A percentile compares a stretch with the other conserved stretches of the same genome.
These are phyloP conservation scores for Goniozus legneri DNA, from an alignment of 1,140 invertebrate genomes.

Conservation along the genomic window DNA sequence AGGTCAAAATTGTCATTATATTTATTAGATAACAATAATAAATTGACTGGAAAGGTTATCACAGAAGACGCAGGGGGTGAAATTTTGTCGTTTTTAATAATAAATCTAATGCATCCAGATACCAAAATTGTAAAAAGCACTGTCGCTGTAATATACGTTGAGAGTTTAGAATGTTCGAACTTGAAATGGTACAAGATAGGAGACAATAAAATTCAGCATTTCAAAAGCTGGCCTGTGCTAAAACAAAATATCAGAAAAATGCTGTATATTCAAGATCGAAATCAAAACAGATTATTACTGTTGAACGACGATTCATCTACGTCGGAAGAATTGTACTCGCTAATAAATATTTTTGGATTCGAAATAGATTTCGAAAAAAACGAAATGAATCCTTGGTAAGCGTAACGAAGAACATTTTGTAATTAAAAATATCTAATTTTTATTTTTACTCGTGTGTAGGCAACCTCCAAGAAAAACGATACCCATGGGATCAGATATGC, in stretches of 20 bases:
- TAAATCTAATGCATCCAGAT: too few species aligned
- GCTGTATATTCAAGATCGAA: slow-evolving; percentile 16
- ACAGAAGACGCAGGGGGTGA: neutral
- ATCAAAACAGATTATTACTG: slow-evolving; percentile 22
- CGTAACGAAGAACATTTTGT: too few species aligned
- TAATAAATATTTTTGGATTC: slow-evolving; percentile 28
- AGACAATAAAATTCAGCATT: slow-evolving; percentile 5
- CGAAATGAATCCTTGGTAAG: slow-evolving; percentile 16
- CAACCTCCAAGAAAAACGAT: too few species aligned
- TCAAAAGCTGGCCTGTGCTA: slow-evolving; percentile 15
- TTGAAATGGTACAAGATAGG: slow-evolving; percentile 27
- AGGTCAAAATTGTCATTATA: too few species aligned
- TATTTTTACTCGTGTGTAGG: too few species aligned
- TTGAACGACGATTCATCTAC: slow-evolving; percentile 13
- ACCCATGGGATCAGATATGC: slow-evolving; percentile 17
- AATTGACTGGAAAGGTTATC: neutral
- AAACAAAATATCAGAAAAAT: slow-evolving; percentile 20
- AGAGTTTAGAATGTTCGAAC: slow-evolving; percentile 3
- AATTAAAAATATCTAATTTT: too few species aligned
- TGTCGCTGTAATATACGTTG: slow-evolving; percentile 25
- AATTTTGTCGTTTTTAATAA: neutral
- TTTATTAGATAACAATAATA: too few species aligned
- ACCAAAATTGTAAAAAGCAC: neutral
- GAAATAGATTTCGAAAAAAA: slow-evolving; percentile 9
- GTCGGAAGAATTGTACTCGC: slow-evolving; percentile 3